These are phyloP conservation scores for Acrossocheilus wenchowensis DNA, from an alignment of 2,797 vertebrate species.

Conservation along the genomic window DNA sequence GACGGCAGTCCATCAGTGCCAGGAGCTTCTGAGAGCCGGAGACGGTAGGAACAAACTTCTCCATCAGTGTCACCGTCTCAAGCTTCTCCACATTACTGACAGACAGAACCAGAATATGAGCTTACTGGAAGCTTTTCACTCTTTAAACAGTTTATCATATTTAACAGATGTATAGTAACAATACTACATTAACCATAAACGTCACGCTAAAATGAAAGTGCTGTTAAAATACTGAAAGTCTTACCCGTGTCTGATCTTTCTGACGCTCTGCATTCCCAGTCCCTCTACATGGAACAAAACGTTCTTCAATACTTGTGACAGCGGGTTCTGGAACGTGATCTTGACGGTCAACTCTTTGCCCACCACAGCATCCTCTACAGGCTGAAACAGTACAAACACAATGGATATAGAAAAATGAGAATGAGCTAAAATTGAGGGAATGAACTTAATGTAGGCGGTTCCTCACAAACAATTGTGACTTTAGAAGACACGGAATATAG, in stretches of 20 bases:
- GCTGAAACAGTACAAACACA: slow-evolving; percentile 60
- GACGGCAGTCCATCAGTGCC: slow-evolving; percentile 85
- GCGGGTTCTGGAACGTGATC: slow-evolving; percentile 87
- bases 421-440: neutral
- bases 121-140: no score
- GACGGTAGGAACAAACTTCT: slow-evolving; percentile 82
- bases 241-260: slow-evolving; percentile 81
- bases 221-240: slow-evolving; percentile 44
- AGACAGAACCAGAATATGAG: slow-evolving; percentile 17
- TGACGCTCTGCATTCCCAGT: slow-evolving; percentile 42
- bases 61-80: slow-evolving; percentile 79
- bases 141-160: neutral
- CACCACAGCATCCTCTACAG: slow-evolving; percentile 65
- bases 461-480: neutral
- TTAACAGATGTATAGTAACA: no score
- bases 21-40: slow-evolving; percentile 85
- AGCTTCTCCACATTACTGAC: slow-evolving; percentile 73
- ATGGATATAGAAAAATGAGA: neutral
- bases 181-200: neutral
- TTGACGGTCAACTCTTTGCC: slow-evolving; percentile 80
- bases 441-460: neutral
- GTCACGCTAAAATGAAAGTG: neutral
- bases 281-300: slow-evolving; percentile 84
- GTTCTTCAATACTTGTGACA: slow-evolving; percentile 77
- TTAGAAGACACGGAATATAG: neutral